These are phyloP conservation scores for Athalia cordata DNA, from an alignment of 2,888 invertebrate genomes.

Conservation along the genomic window DNA sequence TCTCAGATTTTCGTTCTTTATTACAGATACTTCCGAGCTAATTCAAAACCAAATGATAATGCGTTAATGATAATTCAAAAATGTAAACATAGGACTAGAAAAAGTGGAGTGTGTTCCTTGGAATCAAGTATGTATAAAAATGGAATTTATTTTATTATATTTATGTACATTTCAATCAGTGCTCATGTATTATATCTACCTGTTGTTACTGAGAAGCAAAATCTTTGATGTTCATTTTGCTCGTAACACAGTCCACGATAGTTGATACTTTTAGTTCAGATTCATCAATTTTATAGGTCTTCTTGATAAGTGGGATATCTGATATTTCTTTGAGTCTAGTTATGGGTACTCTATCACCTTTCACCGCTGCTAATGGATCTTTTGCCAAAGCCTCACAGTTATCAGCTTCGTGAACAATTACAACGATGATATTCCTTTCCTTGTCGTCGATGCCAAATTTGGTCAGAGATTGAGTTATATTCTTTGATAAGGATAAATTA, in stretches of 20 bases:
- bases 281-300: slow-evolving; percentile 78
- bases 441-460: slow-evolving; percentile 79
- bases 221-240: slow-evolving; percentile 81
- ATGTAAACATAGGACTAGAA: too few species aligned
- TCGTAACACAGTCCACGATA: slow-evolving; percentile 79
- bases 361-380: slow-evolving; percentile 72
- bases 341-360: slow-evolving; percentile 76
- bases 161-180: slow-evolving; percentile 1
- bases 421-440: slow-evolving; percentile 74
- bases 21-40: not conserved
- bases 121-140: too few species aligned
- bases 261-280: slow-evolving; percentile 72
- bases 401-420: slow-evolving; percentile 68
- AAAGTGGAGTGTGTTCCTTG: too few species aligned
- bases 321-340: slow-evolving; percentile 74
- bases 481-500: slow-evolving; percentile 81
- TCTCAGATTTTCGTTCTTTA: not conserved
- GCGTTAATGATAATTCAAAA: too few species aligned
- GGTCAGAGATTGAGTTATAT: slow-evolving; percentile 81
- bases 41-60: not conserved
- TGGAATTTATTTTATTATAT: slow-evolving; percentile 9
- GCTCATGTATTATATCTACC: not conserved
- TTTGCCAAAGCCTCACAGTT: slow-evolving; percentile 56
- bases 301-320: slow-evolving; percentile 75
- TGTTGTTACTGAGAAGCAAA: slow-evolving; percentile 70